Percentiles rank a stretch among this genome's conserved stretches.
Evolutionary conservation across 23 tunicate species (phyloP).

Genomic region (Trididemnum clinides): DNA sequence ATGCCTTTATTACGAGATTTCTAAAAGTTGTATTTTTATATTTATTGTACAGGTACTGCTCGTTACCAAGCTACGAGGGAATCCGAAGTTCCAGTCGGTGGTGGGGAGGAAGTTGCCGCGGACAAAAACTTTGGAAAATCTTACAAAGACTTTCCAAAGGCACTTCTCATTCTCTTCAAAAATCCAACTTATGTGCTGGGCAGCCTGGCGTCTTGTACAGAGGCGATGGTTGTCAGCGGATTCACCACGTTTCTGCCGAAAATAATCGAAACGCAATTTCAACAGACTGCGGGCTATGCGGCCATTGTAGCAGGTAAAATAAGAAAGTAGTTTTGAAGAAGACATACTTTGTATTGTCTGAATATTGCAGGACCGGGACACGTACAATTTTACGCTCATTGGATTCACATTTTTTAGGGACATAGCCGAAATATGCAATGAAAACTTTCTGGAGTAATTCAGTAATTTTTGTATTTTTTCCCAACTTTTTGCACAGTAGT

Average conservation of each 20-base stretch:
- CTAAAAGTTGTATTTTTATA: neutral
- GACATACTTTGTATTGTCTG: too few relatives aligned
- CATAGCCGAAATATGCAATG: too few relatives aligned
- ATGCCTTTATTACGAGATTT: neutral
- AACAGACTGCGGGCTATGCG: conserved; percentile 85
- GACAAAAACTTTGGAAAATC: conserved; percentile 67
- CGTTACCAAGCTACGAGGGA: conserved; percentile 33
- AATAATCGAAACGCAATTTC: conserved; percentile 83
- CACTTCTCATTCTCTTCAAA: conserved; percentile 49
- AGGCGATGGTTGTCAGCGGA: conserved; percentile 81
- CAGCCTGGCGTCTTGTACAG: conserved; percentile 65
- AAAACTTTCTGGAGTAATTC: too few relatives aligned
- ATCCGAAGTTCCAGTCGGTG: conserved; percentile 60
- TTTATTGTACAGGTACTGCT: conserved; percentile 46
- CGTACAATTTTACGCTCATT: too few relatives aligned
- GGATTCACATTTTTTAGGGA: too few relatives aligned
- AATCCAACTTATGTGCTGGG: conserved; percentile 76
- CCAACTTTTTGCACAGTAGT: neutral
- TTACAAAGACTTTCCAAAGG: conserved; percentile 80
- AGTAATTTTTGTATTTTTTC: neutral
- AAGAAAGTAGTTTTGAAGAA: neutral
- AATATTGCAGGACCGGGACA: too few relatives aligned
- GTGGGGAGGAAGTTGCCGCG: conserved; percentile 57
- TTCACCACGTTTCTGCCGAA: conserved; percentile 96
- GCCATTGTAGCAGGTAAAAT: conserved; percentile 86